Percentiles rank a stretch among this genome's conserved stretches.
phyloP scores from a whole-genome alignment of 2,113 vertebrate species.

The Euleptes europaea region DNA sequence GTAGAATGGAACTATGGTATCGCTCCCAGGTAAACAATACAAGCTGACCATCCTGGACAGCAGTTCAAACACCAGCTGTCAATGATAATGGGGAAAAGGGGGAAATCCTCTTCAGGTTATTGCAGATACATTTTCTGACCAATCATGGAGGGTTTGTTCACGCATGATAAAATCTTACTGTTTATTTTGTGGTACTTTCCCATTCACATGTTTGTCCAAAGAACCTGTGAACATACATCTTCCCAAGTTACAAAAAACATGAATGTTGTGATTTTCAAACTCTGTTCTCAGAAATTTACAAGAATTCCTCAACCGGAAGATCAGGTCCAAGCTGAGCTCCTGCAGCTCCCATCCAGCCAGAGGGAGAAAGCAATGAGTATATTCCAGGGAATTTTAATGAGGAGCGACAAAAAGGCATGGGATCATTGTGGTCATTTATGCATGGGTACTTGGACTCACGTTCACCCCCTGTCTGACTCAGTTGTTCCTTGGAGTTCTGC shows the following conservation, averaged over 20 bases:
- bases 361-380: not conserved
- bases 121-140: not conserved
- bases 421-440: no score
- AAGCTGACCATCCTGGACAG: constrained; percentile 4
- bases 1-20: not conserved
- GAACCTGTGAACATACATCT: not conserved
- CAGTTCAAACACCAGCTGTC: constrained; percentile 46
- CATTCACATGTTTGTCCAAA: not conserved
- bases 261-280: not conserved
- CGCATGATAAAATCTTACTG: not conserved
- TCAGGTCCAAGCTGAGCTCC: not conserved
- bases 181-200: not conserved
- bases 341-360: not conserved
- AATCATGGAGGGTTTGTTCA: not conserved
- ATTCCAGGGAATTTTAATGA: not conserved
- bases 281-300: no score
- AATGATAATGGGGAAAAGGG: constrained; percentile 30
- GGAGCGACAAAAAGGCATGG: not conserved
- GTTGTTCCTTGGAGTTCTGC: no score
- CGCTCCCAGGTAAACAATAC: not conserved
- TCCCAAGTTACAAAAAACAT: not conserved
- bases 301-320: not conserved
- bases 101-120: constrained; percentile 11
- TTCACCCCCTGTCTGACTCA: no score
- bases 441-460: no score